A percentile compares a stretch with the other conserved stretches of the same genome.
These are phyloP conservation scores for Cerceris rybyensis DNA, from an alignment of 2,888 invertebrate genomes.

Conservation along the genomic window DNA sequence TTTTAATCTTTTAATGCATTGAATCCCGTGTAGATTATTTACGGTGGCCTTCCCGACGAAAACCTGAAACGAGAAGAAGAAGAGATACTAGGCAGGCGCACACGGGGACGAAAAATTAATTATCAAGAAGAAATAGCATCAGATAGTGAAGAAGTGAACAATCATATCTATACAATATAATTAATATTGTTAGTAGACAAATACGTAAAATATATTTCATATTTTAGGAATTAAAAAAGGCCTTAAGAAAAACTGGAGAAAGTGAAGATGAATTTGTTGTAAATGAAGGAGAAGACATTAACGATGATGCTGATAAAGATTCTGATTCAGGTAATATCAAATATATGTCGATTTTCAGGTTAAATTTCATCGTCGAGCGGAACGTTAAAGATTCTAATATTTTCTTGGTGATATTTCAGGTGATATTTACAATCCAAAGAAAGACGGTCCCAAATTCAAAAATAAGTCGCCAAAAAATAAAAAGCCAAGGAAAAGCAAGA, in stretches of 20 bases:
- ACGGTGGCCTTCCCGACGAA: conserved; percentile 80
- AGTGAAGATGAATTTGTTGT: conserved; percentile 83
- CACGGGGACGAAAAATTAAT: conserved; percentile 88
- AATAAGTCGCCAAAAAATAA: conserved; percentile 76
- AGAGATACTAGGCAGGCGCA: conserved; percentile 86
- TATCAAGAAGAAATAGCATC: conserved; percentile 90
- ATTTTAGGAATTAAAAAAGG: conserved; percentile 81
- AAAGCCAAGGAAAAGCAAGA: conserved; percentile 73
- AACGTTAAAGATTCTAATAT: conserved; percentile 1
- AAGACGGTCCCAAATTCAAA: conserved; percentile 72
- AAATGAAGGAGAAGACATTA: conserved; percentile 82
- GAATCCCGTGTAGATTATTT: conserved; percentile 74
- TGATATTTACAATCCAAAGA: conserved; percentile 79
- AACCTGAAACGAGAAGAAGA: conserved; percentile 81
- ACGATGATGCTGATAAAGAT: conserved; percentile 81
- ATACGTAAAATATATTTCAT: neutral
- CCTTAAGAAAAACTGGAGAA: conserved; percentile 81
- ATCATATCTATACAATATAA: no score
- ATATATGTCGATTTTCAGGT: neutral
- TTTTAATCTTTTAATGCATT: conserved; percentile 1
- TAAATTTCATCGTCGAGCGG: neutral
- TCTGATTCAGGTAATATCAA: conserved; percentile 77
- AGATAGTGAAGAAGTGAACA: conserved; percentile 87
- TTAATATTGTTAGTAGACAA: neutral
- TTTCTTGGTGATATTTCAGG: conserved; percentile 70